Base-by-base conservation (phyloP, 2,113 vertebrate species). In the Machaerirhynchus nigripectus region DNA sequence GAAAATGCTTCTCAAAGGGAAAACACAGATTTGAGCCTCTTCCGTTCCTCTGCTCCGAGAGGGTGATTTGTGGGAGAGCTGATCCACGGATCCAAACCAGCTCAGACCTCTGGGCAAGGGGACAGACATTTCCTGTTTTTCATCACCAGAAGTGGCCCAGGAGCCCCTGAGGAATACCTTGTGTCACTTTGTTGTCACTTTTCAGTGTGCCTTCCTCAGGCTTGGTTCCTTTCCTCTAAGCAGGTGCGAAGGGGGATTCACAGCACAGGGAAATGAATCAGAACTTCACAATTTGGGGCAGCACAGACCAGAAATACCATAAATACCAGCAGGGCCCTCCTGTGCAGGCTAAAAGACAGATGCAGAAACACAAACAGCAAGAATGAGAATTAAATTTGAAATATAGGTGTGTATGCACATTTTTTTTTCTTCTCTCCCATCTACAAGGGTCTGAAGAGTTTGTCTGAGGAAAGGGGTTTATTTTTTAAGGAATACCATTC, bases 111-210 rank as follows among this genome's bases (percentile, higher is more conserved):
- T 33, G 59, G 40, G 57, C 39, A 27, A 81, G 82, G 75, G 64
- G 42, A 91, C 71, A 94, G 84, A 87, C 70, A 78, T 93, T 96
- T 97, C 97, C 95, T 96, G 97, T 95, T 97, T 97, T 96, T 83
- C 61, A 73, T 76, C 55, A 52, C 23, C 53, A 50, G 73, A 30
- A 33, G 63, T 3, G 70, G 90, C 68, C 8, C 5, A 91, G 73
- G 85, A 91, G 84, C 53, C 71, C 47, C 71, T 87, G 55, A 90
- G 78, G 90, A 94, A 94, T 14, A 68, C 57, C 57, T 67, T 24
- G 56, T 84, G 90, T 89, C 85, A 68, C 63, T 91, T 47, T 71
- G 50, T 50, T 49, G 85, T 65, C 83, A 60, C 84, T 89, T 67
- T 35, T 67, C 63, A 78, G 49, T 13, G 57, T n/a, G 74, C 67